Conservation (phyloP, 2,113 vertebrate species). For the Zosterops japonicus region DNA sequence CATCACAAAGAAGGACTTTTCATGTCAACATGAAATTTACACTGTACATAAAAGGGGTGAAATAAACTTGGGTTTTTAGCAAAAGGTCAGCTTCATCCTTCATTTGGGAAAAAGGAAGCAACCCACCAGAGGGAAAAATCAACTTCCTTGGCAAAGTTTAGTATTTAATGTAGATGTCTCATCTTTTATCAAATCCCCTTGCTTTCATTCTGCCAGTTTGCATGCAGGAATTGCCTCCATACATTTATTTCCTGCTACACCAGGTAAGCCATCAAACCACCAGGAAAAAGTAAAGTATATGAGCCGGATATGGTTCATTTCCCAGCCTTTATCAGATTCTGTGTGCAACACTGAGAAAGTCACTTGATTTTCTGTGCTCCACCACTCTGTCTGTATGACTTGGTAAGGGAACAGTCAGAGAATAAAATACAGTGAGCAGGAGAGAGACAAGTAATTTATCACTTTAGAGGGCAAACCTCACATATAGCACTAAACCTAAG, state of each 20-base stretch:
- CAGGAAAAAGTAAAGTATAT: not conserved
- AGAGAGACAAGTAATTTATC: not conserved
- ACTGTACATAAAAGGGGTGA: not conserved
- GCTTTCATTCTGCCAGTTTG: not conserved
- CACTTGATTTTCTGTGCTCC: not conserved
- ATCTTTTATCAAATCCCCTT: not conserved
- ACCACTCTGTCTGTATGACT: not conserved
- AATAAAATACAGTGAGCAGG: not conserved
- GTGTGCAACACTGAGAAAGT: not conserved
- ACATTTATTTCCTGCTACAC: not conserved
- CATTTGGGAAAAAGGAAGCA: not conserved
- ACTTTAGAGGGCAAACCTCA: not conserved
- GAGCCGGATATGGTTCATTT: not conserved
- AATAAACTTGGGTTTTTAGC: not conserved
- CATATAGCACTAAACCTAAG: not conserved
- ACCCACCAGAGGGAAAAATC: not conserved
- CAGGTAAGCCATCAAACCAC: not conserved
- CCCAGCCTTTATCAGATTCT: slow-evolving; percentile 30
- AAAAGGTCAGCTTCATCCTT: not conserved
- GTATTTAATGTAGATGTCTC: not conserved
- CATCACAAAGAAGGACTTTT: not conserved
- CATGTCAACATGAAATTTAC: not conserved
- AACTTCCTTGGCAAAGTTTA: not conserved
- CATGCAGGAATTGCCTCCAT: not conserved
- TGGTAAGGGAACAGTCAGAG: not conserved